Base-by-base conservation (phyloP, 2,888 invertebrate species). In the Eilema sororculum region DNA sequence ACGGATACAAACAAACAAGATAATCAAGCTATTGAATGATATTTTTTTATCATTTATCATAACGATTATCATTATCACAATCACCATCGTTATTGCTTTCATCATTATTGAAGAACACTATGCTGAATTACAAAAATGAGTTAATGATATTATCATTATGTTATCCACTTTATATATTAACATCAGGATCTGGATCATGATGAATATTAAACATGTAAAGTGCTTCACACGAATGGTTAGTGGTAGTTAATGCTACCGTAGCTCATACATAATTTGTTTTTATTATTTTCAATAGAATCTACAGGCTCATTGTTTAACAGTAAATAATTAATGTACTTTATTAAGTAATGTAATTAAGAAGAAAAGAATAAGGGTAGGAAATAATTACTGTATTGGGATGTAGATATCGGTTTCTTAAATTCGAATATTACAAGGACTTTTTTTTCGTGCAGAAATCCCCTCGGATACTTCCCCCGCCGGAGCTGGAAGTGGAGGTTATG, bases 1-100 rank as follows among this genome's bases (percentile, higher is more conserved):
- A 71, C n/a, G 72, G 74, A 71, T 65, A 74, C 62, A 69, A 30
- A 46, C 22, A 37, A n/a, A 59, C 28, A 5, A 57, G 41, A 41
- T 16, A 16, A 37, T 30, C n/a, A 20, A 65, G 16, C 9, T 56
- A 52, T 52, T 52, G 6, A n/a, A 52, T 52, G 20, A 52, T 52
- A n/a, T 0, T 52, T 52, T 46, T 52, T n/a, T 52, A 52, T 52
- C 52, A 20, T 52, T 46, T 46, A 20, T 16, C 20, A 46, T 5
- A 20, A 20, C 5, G 46, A 60, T 60, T 12, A 13, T 37, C 9
- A 37, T 37, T 22, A 13, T 37, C 16, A 61, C 12, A 41, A 61
- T 12, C 1, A 37, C 3, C 3, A 62, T 61, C 20, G 20, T 20
- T 46, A 20, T 20, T 20, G 6, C n/a, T n/a, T 2, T n/a, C n/a